Percentiles rank a stretch among this genome's conserved stretches.
Evolutionary conservation across 2,797 vertebrate genomes (phyloP).

Genomic region (Crenichthys baileyi): DNA sequence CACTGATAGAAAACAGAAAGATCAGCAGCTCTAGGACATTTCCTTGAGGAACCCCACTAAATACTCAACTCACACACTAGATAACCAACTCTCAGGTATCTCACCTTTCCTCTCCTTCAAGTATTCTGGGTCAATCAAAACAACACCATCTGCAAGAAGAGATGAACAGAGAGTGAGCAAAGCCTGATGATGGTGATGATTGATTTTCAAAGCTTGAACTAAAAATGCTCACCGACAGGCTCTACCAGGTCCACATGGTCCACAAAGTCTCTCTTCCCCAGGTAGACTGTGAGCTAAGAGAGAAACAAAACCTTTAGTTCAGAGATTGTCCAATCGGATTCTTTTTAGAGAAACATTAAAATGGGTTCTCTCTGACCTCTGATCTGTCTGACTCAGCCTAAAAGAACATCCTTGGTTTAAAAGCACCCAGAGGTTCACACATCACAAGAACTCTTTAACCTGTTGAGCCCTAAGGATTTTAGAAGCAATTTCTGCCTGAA

Average conservation of each 20-base stretch:
- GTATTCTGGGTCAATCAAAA: slow-evolving; percentile 95
- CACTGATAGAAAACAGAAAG: slow-evolving; percentile 72
- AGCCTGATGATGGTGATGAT: neutral
- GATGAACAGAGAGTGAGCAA: neutral
- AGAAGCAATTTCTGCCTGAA: too few relatives aligned
- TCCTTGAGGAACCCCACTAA: slow-evolving; percentile 12
- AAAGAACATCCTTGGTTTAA: neutral
- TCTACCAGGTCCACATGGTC: slow-evolving; percentile 94
- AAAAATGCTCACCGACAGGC: slow-evolving; percentile 86
- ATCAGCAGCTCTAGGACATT: neutral
- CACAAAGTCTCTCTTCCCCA: slow-evolving; percentile 96
- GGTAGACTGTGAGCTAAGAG: slow-evolving; percentile 91
- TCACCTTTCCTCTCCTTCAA: slow-evolving; percentile 92
- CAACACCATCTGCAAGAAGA: slow-evolving; percentile 86
- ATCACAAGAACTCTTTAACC: too few relatives aligned
- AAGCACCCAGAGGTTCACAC: too few relatives aligned
- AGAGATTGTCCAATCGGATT: neutral
- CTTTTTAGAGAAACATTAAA: neutral
- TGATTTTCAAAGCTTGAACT: neutral
- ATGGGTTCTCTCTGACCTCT: neutral
- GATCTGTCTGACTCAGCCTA: neutral
- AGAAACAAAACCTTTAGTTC: neutral
- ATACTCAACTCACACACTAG: neutral
- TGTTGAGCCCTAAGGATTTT: too few relatives aligned
- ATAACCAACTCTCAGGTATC: neutral